These are phyloP conservation scores for Cyprinodon variegatus DNA, from an alignment of 2,113 vertebrate genomes.

Conservation along the genomic window DNA sequence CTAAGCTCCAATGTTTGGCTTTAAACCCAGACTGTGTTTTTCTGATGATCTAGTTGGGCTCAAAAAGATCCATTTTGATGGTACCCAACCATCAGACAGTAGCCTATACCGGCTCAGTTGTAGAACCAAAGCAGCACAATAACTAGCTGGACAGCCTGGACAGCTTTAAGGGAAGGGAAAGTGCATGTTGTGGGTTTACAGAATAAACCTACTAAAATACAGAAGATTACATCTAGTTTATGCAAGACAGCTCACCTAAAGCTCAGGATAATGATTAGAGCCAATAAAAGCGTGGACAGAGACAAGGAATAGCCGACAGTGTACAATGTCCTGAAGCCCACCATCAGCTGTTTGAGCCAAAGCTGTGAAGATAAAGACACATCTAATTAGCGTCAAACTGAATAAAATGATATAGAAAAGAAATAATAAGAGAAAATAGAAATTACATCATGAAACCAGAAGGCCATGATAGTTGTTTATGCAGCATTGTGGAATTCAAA, in stretches of 20 bases:
- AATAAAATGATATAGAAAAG: background rate
- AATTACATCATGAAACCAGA: no score
- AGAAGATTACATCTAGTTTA: background rate
- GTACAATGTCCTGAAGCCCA: conserved; percentile 82
- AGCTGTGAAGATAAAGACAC: conserved; percentile 56
- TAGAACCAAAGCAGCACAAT: no score
- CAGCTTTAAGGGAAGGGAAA: background rate
- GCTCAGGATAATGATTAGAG: conserved; percentile 86
- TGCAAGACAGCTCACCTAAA: conserved; percentile 78
- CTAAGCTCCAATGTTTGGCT: no score
- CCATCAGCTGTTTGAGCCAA: conserved; percentile 72
- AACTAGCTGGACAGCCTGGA: no score
- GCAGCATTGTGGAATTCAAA: no score
- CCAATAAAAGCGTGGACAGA: conserved; percentile 80
- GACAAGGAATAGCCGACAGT: conserved; percentile 89
- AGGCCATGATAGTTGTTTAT: no score
- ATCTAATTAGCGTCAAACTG: background rate
- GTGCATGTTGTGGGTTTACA: background rate
- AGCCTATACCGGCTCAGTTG: no score
- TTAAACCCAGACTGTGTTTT: no score
- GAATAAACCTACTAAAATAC: background rate
- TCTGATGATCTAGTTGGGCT: no score
- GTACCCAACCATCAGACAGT: no score
- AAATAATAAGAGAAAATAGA: background rate
- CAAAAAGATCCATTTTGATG: no score